Evolutionary conservation across 92 coral and sea anemone species (phyloP), one percentile per base, ranked within the genome.

Genomic region (Metridium senile): DNA sequence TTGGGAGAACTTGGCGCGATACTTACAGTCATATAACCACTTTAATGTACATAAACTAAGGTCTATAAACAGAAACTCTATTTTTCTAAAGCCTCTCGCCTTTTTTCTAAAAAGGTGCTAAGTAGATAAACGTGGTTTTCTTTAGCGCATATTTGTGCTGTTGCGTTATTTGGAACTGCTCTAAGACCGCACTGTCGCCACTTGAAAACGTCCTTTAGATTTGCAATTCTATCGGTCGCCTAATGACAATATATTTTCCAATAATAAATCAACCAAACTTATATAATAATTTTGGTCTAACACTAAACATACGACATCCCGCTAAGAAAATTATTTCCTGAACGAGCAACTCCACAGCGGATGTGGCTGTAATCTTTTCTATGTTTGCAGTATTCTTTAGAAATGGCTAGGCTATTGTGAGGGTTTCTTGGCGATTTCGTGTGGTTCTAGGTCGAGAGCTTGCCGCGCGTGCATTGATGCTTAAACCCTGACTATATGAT

Each of bases 321-420:
- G 91, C 97, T 79, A 92, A 65, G 97, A 89, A 92, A 92, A 85
- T 92, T 75, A 92, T 92, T 92, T 92, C 97, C 97, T 88, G 84
- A 72, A 81, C 87, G 87, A 85, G 89, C 89, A 72, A 72, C 78
- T 76, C 81, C 70, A 72, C 78, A 89, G 84, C 97, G 97, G 97
- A 92, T 87, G 93, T 79, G 72, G 74, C 82, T 73, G 78, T 92
- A 92, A 92, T 92, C 91, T 89, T 58, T 66, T 83, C 75, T 89
- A 93, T 88, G 81, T 82, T 82, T 87, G 85, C 65, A 26, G 54
- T 64, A 45, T 72, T 72, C 79, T 63, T 71, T 71, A 64, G 72
- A 65, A 31, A 63, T 47, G 74, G 76, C 43, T 75, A 51, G 19
- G 81, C 49, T 39, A 29, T 63, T 52, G 49, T 66, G 62, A 62